Conservation (phyloP, 2,797 vertebrate genomes). For the Amblyopsis hoosieri region DNA sequence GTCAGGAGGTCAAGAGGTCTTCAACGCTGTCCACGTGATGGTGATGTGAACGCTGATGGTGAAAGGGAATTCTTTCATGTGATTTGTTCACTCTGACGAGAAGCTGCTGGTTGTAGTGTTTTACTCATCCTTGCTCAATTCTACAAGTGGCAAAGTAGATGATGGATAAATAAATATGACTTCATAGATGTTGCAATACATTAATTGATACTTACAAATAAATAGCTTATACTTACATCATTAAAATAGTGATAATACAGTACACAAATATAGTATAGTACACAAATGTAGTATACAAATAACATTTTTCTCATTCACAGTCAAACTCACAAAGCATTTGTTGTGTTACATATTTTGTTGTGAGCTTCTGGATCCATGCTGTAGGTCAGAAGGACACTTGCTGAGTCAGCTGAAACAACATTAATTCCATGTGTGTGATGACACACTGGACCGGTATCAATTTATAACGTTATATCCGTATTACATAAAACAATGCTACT, state of each 20-base stretch:
- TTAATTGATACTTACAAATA: too few relatives aligned
- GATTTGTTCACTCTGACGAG: too few relatives aligned
- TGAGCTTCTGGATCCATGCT: conserved; percentile 55
- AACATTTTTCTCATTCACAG: too few relatives aligned
- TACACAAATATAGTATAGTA: neutral
- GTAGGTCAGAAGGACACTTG: conserved; percentile 60
- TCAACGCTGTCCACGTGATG: too few relatives aligned
- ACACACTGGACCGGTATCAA: conserved; percentile 24
- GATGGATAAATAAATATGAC: too few relatives aligned
- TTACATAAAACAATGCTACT: neutral
- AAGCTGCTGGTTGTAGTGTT: too few relatives aligned
- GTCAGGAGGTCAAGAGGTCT: too few relatives aligned
- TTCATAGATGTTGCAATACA: too few relatives aligned
- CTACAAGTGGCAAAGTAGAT: too few relatives aligned
- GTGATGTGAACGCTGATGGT: too few relatives aligned
- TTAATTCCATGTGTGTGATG: conserved; percentile 38
- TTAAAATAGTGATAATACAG: neutral
- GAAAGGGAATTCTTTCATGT: too few relatives aligned
- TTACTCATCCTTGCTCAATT: too few relatives aligned
- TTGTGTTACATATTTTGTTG: conserved; percentile 24
- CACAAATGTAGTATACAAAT: neutral
- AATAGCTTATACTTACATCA: neutral
- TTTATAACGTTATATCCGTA: neutral
- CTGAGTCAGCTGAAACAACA: conserved; percentile 51
- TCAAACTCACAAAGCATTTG: conserved; percentile 10